Conservation (phyloP, 2,797 vertebrate genomes). For the Dallia pectoralis region DNA sequence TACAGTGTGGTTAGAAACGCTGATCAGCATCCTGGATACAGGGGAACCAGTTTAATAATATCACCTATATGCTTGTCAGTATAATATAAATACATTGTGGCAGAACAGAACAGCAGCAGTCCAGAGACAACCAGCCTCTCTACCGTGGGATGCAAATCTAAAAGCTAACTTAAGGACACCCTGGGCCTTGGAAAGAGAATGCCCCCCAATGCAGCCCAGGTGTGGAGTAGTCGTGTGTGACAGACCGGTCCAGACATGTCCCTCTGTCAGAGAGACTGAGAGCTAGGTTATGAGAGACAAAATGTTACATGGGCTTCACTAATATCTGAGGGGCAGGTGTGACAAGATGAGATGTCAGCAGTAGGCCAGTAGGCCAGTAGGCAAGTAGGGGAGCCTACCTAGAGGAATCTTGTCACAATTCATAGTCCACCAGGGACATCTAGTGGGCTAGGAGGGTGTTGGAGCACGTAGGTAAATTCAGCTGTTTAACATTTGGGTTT, state of each 20-base stretch:
- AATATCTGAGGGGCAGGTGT: slow-evolving; percentile 63
- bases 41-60: slow-evolving; percentile 47
- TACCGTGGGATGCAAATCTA: slow-evolving; percentile 50
- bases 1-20: too few relatives aligned
- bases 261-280: slow-evolving; percentile 33
- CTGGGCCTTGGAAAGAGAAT: slow-evolving; percentile 60
- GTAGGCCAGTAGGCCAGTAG: slow-evolving; percentile 50
- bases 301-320: slow-evolving; percentile 57
- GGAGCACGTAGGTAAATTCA: too few relatives aligned
- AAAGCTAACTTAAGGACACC: slow-evolving; percentile 50
- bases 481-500: too few relatives aligned
- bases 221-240: slow-evolving; percentile 38
- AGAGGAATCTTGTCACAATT: not conserved
- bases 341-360: slow-evolving; percentile 58
- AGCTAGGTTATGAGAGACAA: slow-evolving; percentile 51
- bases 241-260: slow-evolving; percentile 63
- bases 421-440: too few relatives aligned
- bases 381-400: slow-evolving; percentile 41
- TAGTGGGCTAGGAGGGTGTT: too few relatives aligned
- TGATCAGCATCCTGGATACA: too few relatives aligned
- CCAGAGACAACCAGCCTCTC: slow-evolving; percentile 30
- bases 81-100: slow-evolving; percentile 65
- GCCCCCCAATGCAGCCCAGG: slow-evolving; percentile 41
- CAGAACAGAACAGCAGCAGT: not conserved
- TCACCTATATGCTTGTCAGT: slow-evolving; percentile 70